A percentile compares a stretch with the other conserved stretches of the same genome.
phyloP scores from a whole-genome alignment of 2,113 vertebrate species.

The Notiomystis cincta region DNA sequence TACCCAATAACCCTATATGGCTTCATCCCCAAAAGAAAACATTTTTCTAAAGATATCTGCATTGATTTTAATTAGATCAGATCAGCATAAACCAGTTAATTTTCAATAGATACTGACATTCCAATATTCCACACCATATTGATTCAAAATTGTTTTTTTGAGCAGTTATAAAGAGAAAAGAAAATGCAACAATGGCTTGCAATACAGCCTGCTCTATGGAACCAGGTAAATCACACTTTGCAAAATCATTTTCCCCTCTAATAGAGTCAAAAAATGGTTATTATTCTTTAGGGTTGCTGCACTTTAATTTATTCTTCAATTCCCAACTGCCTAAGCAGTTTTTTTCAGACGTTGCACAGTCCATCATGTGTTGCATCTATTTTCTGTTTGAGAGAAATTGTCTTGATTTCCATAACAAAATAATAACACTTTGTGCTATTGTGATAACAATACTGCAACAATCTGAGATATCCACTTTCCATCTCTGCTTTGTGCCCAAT shows the following conservation, averaged over 20 bases:
- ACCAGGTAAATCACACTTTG: constrained; percentile 33
- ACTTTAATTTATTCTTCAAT: constrained; percentile 51
- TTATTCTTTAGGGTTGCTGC: constrained; percentile 19
- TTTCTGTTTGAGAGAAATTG: constrained; percentile 10
- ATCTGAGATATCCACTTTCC: neutral
- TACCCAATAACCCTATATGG: neutral
- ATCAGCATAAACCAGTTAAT: neutral
- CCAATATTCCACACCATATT: constrained; percentile 13
- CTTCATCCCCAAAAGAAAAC: neutral
- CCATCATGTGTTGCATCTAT: constrained; percentile 10
- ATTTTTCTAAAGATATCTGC: neutral
- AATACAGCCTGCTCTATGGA: neutral
- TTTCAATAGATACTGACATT: constrained; percentile 19
- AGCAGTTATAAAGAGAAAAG: neutral
- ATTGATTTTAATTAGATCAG: constrained; percentile 46
- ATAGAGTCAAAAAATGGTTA: constrained; percentile 47
- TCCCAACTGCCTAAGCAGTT: neutral
- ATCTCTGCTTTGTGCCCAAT: neutral
- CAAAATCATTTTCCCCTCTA: constrained; percentile 51
- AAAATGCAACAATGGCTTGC: neutral
- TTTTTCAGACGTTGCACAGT: neutral
- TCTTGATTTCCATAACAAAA: constrained; percentile 45
- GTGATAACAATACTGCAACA: neutral
- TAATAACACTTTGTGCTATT: neutral
- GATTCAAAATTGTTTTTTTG: neutral